These are phyloP conservation scores for Pangasius macronema DNA, from an alignment of 2,797 vertebrate genomes.

Conservation along the genomic window DNA sequence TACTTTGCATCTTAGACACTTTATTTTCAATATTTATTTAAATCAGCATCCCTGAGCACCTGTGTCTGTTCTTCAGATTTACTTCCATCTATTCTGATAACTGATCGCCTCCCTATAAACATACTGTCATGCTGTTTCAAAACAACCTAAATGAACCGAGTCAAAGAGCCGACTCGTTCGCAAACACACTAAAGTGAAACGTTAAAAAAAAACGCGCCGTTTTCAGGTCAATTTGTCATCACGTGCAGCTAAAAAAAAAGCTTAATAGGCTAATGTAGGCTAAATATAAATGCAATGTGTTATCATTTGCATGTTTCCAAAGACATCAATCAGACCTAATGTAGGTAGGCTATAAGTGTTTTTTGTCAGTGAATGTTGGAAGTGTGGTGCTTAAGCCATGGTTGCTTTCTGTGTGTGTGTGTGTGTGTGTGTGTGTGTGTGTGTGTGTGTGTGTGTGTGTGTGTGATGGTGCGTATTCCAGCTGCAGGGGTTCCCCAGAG, in stretches of 20 bases:
- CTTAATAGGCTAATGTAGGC: background rate
- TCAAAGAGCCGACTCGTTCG: background rate
- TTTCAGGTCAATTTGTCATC: background rate
- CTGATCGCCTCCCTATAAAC: no score
- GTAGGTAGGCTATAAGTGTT: background rate
- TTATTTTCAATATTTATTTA: background rate
- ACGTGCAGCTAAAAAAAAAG: background rate
- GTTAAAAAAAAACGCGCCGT: background rate
- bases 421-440: background rate
- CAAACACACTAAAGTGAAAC: no score
- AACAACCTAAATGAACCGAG: background rate
- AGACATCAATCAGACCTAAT: background rate
- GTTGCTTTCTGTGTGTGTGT: background rate
- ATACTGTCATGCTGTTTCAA: no score
- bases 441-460: background rate
- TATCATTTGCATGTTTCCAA: background rate
- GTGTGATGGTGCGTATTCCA: conserved; percentile 38
- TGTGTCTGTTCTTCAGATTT: background rate
- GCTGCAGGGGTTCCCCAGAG: conserved; percentile 44
- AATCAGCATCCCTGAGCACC: background rate
- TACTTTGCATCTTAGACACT: background rate
- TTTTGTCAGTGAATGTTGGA: conserved; percentile 17
- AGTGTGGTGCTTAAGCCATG: conserved; percentile 35
- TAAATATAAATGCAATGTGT: background rate
- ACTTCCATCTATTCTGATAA: background rate